These are phyloP conservation scores for Spodoptera picta DNA, from an alignment of 2,888 invertebrate genomes.

Conservation along the genomic window DNA sequence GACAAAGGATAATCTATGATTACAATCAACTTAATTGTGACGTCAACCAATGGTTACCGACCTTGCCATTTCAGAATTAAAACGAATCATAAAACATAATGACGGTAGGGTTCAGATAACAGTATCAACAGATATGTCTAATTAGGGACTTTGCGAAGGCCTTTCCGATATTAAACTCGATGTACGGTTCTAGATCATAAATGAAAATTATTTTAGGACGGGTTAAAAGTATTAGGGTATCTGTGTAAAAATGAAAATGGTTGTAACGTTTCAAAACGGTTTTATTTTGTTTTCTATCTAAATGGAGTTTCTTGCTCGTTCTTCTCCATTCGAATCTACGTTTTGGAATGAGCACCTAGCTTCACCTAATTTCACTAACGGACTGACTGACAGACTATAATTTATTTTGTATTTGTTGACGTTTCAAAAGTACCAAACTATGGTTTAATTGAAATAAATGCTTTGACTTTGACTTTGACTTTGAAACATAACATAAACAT, in stretches of 20 bases:
- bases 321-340: too few species aligned
- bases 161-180: slow-evolving; percentile 28
- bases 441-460: too few species aligned
- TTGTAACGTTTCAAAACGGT: background rate
- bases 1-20: slow-evolving; percentile 40
- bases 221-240: background rate
- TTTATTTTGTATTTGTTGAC: too few species aligned
- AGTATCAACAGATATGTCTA: slow-evolving; percentile 44
- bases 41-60: slow-evolving; percentile 26
- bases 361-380: too few species aligned
- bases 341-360: too few species aligned
- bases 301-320: too few species aligned
- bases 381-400: too few species aligned
- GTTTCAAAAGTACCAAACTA: too few species aligned
- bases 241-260: background rate
- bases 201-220: slow-evolving; percentile 10
- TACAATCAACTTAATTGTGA: slow-evolving; percentile 40
- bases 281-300: background rate
- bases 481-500: too few species aligned
- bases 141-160: slow-evolving; percentile 44
- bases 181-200: slow-evolving; percentile 30
- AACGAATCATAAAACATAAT: slow-evolving; percentile 46
- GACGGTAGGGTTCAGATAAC: slow-evolving; percentile 32
- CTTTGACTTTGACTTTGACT: too few species aligned
- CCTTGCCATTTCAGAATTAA: slow-evolving; percentile 36